phyloP scores from a whole-genome alignment of 2,797 vertebrate species.

The Poecile montanus region DNA sequence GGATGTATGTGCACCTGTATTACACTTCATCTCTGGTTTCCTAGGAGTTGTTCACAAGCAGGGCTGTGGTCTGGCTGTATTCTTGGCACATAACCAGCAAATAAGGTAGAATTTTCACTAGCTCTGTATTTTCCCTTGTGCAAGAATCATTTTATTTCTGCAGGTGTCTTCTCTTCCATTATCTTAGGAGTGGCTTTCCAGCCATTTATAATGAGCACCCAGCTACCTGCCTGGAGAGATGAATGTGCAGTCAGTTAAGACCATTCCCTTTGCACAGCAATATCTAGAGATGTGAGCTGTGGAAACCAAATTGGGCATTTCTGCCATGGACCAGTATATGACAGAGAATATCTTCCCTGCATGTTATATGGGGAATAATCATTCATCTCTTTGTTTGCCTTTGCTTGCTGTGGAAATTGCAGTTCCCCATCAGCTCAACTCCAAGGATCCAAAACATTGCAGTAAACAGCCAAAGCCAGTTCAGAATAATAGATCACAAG shows the following conservation, averaged over 20 bases:
- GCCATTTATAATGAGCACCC: not conserved
- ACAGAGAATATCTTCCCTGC: not conserved
- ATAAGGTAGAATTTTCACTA: not conserved
- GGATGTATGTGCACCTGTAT: not conserved
- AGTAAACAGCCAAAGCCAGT: not conserved
- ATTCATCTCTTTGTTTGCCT: not conserved
- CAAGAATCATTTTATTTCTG: not conserved
- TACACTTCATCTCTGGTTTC: not conserved
- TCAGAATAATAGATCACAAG: not conserved
- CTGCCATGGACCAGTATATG: not conserved
- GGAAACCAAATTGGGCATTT: not conserved
- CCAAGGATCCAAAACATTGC: not conserved
- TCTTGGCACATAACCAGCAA: not conserved
- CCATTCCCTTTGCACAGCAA: not conserved
- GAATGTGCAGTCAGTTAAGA: not conserved
- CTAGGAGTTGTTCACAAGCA: not conserved
- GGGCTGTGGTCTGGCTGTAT: not conserved
- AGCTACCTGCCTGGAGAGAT: not conserved
- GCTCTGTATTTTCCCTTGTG: not conserved
- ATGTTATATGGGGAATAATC: not conserved
- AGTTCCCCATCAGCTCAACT: not conserved
- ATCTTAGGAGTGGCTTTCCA: not conserved
- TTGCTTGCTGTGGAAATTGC: not conserved
- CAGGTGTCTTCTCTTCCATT: not conserved
- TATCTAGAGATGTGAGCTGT: not conserved